A percentile compares a stretch with the other conserved stretches of the same genome.
Conservation (phyloP, 2,113 vertebrate genomes). For the Cromileptes altivelis region DNA sequence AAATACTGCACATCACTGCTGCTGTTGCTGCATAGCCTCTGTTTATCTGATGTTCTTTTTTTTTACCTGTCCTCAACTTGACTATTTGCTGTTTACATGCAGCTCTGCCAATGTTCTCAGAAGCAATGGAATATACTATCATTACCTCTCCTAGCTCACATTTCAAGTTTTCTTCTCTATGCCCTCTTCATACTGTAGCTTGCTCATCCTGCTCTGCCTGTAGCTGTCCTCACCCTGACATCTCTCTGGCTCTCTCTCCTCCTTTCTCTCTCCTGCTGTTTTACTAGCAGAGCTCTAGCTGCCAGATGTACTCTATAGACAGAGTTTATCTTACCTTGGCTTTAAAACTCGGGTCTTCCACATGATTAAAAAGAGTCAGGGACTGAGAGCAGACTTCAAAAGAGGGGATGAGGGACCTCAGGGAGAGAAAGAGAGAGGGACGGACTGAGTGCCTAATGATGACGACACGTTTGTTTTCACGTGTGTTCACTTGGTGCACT, state of each 20-base stretch:
- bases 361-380: conserved; percentile 62
- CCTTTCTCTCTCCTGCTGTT: conserved; percentile 49
- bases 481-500: conserved; percentile 11
- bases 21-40: background rate
- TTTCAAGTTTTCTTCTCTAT: background rate
- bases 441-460: conserved; percentile 18
- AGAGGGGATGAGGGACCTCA: conserved; percentile 26
- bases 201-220: conserved; percentile 27
- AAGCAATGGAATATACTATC: background rate
- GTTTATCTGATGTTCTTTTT: background rate
- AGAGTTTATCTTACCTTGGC: conserved; percentile 73
- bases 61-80: background rate
- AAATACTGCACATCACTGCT: background rate
- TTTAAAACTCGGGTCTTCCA: conserved; percentile 62
- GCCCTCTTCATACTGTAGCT: conserved; percentile 2
- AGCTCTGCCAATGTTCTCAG: background rate
- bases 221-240: conserved; percentile 45
- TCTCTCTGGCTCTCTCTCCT: conserved; percentile 25
- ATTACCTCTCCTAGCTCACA: background rate
- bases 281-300: conserved; percentile 54
- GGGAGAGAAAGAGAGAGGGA: conserved; percentile 16
- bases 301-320: conserved; percentile 69
- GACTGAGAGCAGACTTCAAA: conserved; percentile 64
- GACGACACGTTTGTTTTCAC: conserved; percentile 38
- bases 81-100: background rate